Conservation (phyloP, 2,113 vertebrate genomes). For the Scomber scombrus region DNA sequence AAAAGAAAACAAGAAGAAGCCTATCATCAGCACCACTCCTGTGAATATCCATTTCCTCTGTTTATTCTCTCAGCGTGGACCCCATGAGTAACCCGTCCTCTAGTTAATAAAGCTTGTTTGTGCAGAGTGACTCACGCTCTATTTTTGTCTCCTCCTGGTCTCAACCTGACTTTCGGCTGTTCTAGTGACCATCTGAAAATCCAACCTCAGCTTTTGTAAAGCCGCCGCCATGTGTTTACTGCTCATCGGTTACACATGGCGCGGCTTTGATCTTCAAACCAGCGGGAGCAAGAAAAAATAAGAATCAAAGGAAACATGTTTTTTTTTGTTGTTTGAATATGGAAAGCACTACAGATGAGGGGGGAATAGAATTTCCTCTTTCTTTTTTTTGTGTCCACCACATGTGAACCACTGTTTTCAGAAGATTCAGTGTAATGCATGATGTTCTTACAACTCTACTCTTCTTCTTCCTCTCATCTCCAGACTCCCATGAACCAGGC, state of each 20-base stretch:
- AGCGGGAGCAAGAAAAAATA: slow-evolving; percentile 46
- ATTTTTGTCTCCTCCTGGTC: slow-evolving; percentile 57
- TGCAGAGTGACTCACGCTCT: slow-evolving; percentile 63
- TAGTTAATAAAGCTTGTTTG: slow-evolving; percentile 57
- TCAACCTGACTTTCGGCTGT: slow-evolving; percentile 57
- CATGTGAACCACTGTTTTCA: slow-evolving; percentile 2
- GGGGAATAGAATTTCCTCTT: background rate
- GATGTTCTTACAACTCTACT: background rate
- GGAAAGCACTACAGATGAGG: slow-evolving; percentile 31
- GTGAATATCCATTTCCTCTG: slow-evolving; percentile 39
- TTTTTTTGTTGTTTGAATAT: slow-evolving; percentile 52
- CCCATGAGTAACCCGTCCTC: slow-evolving; percentile 31
- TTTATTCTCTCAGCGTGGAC: slow-evolving; percentile 33
- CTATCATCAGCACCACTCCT: slow-evolving; percentile 11
- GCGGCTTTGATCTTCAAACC: slow-evolving; percentile 61
- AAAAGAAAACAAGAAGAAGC: slow-evolving; percentile 14
- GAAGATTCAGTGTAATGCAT: background rate
- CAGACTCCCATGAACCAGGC: slow-evolving; percentile 98
- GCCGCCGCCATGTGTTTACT: slow-evolving; percentile 60
- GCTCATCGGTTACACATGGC: slow-evolving; percentile 54
- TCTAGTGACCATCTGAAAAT: slow-evolving; percentile 58
- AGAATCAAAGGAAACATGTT: slow-evolving; percentile 44
- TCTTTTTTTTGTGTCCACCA: background rate
- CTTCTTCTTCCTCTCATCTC: slow-evolving; percentile 4
- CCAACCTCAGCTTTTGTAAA: slow-evolving; percentile 56